phyloP scores from a whole-genome alignment of 2,888 invertebrate species.

The Dryadula phaetusa region DNA sequence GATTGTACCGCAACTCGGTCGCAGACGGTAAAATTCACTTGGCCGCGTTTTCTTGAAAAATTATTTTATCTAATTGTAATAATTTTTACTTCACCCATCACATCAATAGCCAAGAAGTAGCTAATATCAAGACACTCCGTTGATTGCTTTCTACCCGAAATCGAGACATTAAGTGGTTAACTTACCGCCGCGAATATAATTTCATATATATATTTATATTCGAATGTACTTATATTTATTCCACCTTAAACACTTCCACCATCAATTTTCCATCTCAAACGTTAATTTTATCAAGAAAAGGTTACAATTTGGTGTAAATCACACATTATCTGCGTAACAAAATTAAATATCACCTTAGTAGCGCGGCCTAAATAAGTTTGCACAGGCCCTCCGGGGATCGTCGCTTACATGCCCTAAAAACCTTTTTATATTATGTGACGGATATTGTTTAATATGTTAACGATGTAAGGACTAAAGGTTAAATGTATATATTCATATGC shows the following conservation, averaged over 20 bases:
- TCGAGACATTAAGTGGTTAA: too few relatives aligned
- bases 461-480: conserved; percentile 16
- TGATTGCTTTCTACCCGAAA: too few relatives aligned
- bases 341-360: conserved; percentile 12
- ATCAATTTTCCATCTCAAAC: not conserved
- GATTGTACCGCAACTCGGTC: conserved; percentile 4
- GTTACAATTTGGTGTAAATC: conserved; percentile 19
- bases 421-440: conserved; percentile 17
- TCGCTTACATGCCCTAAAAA: conserved; percentile 24
- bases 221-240: not conserved
- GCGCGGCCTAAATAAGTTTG: conserved; percentile 27
- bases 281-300: conserved; percentile 10
- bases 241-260: not conserved
- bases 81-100: too few relatives aligned
- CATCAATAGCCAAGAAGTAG: too few relatives aligned
- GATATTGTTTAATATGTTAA: conserved; percentile 26
- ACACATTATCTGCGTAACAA: conserved; percentile 13
- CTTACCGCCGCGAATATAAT: too few relatives aligned
- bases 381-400: conserved; percentile 15
- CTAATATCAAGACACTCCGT: too few relatives aligned
- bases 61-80: not conserved
- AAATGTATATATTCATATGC: conserved; percentile 12
- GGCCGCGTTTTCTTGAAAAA: conserved; percentile 7
- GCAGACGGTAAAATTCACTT: not conserved
- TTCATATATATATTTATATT: too few relatives aligned